Evolutionary conservation across 1,140 invertebrate genomes (phyloP), one percentile per base, ranked within the genome.

Genomic region (Batillaria attramentaria): DNA sequence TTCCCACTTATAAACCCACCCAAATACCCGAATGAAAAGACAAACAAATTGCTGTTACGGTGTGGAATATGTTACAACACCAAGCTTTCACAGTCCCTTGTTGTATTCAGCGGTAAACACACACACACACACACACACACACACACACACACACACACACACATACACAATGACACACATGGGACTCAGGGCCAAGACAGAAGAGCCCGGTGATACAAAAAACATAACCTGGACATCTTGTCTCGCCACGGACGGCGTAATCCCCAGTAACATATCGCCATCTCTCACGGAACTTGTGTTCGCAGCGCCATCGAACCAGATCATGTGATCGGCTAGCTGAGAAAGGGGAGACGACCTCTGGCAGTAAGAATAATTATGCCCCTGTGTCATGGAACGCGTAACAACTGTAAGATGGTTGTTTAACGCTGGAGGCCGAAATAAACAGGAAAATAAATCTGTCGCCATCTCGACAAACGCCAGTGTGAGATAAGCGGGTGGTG

Each of bases 111-210:
- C 31, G 57, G 20, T 60, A 13, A 60, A 60, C 20, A 4, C 31
- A 28, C 24, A 24, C 31, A n/a, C 57, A 10, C n/a, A 62, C 57
- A 62, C 6, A 10, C n/a, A n/a, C 6, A 62, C n/a, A 62, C 8
- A 62, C n/a, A 10, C n/a, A 62, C 8, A 62, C 57, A 62, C 6
- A 62, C 8, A n/a, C 6, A n/a, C 8, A 62, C 8, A 62, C 57
- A 62, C 57, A 62, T 28, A 62, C 57, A 62, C 57, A 62, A 18
- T n/a, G 20, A 62, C 57, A 62, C 57, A 62, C 57, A 62, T 28
- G n/a, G 20, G 31, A 18, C 20, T 28, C 20, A 18, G 31, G 6
- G 31, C 57, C 20, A 18, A 62, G 20, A 16, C 57, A 62, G 20
- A 16, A 18, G 31, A 18, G 31, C 57, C 20, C 57, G 31, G 20